Base-by-base conservation (phyloP, 2,888 invertebrate species). In the Cosmopolites sordidus region DNA sequence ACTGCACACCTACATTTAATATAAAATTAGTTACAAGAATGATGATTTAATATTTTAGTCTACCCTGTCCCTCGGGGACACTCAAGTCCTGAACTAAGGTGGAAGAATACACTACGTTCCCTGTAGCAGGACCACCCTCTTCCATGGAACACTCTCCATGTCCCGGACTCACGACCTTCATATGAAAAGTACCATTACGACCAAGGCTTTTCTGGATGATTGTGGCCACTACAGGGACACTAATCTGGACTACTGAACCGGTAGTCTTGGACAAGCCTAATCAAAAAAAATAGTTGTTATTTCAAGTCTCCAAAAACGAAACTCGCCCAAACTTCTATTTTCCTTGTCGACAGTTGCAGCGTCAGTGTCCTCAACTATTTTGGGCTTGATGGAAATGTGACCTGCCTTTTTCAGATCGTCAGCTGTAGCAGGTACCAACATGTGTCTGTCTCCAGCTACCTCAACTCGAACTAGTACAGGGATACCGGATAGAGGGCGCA, bases 341-440 rank as follows among this genome's bases (percentile, higher is more conserved):
- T 49, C 51, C 14, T 57, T 50, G 11, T 16, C 37, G 6, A 42
- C 45, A 39, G 39, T 51, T 16, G 55, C 52, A 41, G 54, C 46
- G n/a, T 60, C 58, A 8, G 38, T 51, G 8, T 40, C 55, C 14
- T 22, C 30, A n/a, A 48, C 39, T 1, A 43, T 27, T 48, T 68
- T 68, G 9, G 66, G 60, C 4, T 67, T 70, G 16, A 74, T 69
- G 0, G 73, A 72, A 39, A 86, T 82, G 69, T 83, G 83, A 0
- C 84, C 84, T 29, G 83, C 80, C 51, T 78, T 76, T 65, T 81
- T 79, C 33, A 86, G 72, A 70, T 86, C 86, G 63, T 85, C 85
- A 1, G 85, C 83, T 6, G 84, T 84, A 0, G 86, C 86, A 1
- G 86, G 85, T 6, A 86, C 83, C 60, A 87, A 68, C 78, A 85